Evolutionary conservation across 2,113 vertebrate genomes (phyloP).

Genomic region (Antennarius striatus): DNA sequence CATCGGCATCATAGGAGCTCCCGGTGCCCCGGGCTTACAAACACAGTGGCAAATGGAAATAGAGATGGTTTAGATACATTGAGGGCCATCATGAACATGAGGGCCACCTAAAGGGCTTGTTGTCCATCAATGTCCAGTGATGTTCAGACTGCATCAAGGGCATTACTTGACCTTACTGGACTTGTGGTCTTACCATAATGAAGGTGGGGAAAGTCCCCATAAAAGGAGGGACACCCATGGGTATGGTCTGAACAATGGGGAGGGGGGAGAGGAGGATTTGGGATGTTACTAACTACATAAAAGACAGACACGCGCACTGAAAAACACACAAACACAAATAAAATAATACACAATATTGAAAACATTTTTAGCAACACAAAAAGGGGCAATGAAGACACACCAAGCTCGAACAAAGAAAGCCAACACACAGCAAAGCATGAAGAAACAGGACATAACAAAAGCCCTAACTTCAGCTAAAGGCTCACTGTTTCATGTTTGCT

Average conservation of each 20-base stretch:
- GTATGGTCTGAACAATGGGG: slow-evolving; percentile 74
- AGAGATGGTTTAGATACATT: slow-evolving; percentile 42
- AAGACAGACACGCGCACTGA: slow-evolving; percentile 52
- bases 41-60: slow-evolving; percentile 38
- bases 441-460: slow-evolving; percentile 30
- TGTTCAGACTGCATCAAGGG: slow-evolving; percentile 31
- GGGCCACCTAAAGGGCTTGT: slow-evolving; percentile 43
- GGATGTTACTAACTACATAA: slow-evolving; percentile 71
- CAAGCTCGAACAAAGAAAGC: neutral
- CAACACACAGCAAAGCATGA: slow-evolving; percentile 20
- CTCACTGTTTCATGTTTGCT: neutral
- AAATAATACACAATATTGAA: neutral
- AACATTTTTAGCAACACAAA: neutral
- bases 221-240: slow-evolving; percentile 75
- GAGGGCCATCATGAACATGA: slow-evolving; percentile 11
- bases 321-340: slow-evolving; percentile 35
- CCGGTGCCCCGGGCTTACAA: slow-evolving; percentile 84
- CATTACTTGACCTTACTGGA: slow-evolving; percentile 59
- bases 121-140: slow-evolving; percentile 65
- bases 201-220: slow-evolving; percentile 85
- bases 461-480: neutral
- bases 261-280: slow-evolving; percentile 66
- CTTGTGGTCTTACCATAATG: slow-evolving; percentile 87
- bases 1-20: slow-evolving; percentile 92
- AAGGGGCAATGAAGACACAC: neutral